Evolutionary conservation across 1,140 invertebrate species (phyloP).

Genomic region (Phymorhynchus buccinoides): DNA sequence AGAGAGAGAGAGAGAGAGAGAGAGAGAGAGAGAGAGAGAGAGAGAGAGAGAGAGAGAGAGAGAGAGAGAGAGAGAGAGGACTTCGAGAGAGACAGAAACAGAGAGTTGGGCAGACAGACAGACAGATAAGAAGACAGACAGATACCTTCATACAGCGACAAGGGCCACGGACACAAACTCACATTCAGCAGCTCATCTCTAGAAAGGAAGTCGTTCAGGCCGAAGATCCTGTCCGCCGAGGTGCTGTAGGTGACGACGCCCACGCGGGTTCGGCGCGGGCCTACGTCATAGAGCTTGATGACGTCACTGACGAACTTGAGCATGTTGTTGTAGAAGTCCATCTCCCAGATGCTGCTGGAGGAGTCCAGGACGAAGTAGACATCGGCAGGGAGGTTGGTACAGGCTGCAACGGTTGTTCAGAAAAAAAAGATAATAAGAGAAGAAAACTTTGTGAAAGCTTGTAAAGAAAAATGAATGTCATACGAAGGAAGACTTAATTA

Average conservation of each 20-base stretch:
- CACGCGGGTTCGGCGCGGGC: constrained; percentile 46
- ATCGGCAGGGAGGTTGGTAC: constrained; percentile 58
- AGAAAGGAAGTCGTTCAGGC: constrained; percentile 41
- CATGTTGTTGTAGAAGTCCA: constrained; percentile 51
- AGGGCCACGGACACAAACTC: no score
- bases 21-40: background rate
- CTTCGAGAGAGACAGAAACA: no score
- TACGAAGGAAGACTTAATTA: no score
- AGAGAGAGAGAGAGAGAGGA: no score
- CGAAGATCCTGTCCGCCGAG: constrained; percentile 40
- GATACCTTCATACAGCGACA: no score
- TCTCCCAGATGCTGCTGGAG: constrained; percentile 59
- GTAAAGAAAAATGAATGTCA: no score
- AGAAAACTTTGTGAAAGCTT: no score
- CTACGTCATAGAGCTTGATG: constrained; percentile 52
- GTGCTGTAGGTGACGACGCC: constrained; percentile 54
- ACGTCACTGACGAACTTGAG: constrained; percentile 55
- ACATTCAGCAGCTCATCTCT: constrained; percentile 45
- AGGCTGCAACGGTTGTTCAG: no score
- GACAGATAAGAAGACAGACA: no score
- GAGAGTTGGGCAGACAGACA: no score
- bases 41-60: no score
- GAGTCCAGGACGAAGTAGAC: constrained; percentile 62
- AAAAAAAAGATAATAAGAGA: no score
- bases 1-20: background rate